Conservation (phyloP, 2,797 vertebrate species). For the Betta splendens region DNA sequence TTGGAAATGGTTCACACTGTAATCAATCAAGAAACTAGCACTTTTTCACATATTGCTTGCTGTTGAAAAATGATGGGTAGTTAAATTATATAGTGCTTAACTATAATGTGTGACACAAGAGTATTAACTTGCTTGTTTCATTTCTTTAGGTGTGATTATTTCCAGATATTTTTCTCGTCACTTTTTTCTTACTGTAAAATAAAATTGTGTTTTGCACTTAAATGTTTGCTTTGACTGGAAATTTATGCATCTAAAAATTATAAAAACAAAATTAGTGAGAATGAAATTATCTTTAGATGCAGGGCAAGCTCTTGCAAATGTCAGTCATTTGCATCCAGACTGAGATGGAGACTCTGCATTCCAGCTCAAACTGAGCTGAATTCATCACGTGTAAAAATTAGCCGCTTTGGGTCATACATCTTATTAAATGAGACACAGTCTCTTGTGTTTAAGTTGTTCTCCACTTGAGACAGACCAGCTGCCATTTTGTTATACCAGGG, state of each 20-base stretch:
- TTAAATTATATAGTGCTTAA: background rate
- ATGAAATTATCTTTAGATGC: slow-evolving; percentile 12
- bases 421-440: slow-evolving; percentile 31
- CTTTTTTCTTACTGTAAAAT: slow-evolving; percentile 1
- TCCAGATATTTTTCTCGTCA: slow-evolving; percentile 8
- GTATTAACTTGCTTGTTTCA: background rate
- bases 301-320: background rate
- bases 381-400: slow-evolving; percentile 14
- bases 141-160: background rate
- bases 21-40: background rate
- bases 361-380: slow-evolving; percentile 2
- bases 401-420: slow-evolving; percentile 13
- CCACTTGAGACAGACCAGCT: slow-evolving; percentile 66
- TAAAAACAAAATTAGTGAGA: slow-evolving; percentile 16
- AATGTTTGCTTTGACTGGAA: slow-evolving; percentile 1
- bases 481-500: slow-evolving; percentile 66
- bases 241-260: slow-evolving; percentile 16
- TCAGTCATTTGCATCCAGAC: slow-evolving; percentile 6
- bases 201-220: background rate
- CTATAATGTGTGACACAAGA: background rate
- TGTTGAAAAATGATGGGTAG: no score
- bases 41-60: background rate
- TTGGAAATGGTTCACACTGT: background rate
- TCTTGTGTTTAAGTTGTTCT: slow-evolving; percentile 42
- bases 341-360: background rate